Conservation (phyloP, 2,888 invertebrate species). For the Epinotia bilunana region DNA sequence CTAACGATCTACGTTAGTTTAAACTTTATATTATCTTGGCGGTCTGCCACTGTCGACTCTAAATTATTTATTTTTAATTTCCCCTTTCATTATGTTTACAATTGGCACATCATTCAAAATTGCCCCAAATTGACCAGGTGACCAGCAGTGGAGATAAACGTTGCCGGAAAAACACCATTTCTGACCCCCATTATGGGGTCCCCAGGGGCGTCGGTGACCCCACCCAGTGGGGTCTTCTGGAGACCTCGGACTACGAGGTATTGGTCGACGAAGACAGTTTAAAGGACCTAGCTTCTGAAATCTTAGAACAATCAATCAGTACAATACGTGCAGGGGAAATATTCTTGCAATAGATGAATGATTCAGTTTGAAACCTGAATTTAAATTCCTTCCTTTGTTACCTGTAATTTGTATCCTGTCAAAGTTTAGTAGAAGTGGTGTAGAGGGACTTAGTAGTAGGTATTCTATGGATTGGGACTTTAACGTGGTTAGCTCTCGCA, state of each 20-base stretch:
- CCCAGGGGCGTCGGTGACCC: constrained; percentile 60
- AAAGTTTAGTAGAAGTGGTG: not conserved
- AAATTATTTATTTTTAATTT: not conserved
- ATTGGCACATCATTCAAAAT: constrained; percentile 54
- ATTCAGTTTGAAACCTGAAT: too few relatives aligned
- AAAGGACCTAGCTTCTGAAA: not conserved
- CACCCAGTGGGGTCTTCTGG: constrained; percentile 64
- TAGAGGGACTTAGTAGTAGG: too few relatives aligned
- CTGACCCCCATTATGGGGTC: constrained; percentile 59
- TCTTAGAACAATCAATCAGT: not conserved
- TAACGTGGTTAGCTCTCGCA: too few relatives aligned
- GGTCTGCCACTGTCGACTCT: not conserved
- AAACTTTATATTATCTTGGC: not conserved
- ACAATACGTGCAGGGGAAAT: not conserved
- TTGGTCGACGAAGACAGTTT: constrained; percentile 39
- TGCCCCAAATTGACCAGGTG: constrained; percentile 53
- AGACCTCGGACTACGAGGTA: constrained; percentile 68
- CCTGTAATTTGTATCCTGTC: not conserved
- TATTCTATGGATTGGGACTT: too few relatives aligned
- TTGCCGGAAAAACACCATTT: constrained; percentile 66
- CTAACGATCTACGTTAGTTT: not conserved
- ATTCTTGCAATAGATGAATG: not conserved
- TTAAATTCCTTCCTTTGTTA: not conserved
- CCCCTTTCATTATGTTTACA: not conserved
- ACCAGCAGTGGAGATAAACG: constrained; percentile 66